Evolutionary conservation across 2,113 vertebrate genomes (phyloP), one percentile per base, ranked within the genome.

Genomic region (Grammomys dolichurus): DNA sequence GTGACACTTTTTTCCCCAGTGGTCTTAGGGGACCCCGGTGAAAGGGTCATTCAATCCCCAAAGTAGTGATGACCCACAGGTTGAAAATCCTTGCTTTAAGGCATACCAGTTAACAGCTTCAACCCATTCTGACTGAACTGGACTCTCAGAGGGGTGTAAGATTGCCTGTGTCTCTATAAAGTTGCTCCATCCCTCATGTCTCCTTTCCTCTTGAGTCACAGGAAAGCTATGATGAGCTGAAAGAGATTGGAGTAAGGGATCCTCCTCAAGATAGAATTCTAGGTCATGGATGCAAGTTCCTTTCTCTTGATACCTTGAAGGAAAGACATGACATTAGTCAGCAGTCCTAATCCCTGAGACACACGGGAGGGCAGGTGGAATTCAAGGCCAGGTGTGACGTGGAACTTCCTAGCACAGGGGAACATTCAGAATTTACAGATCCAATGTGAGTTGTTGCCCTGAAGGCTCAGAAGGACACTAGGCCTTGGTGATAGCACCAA

Each of bases 401-500:
- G 63, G 31, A 65, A 3, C n/a, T 89, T 70, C 40, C 12, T 13
- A 81, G 40, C 12, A 28, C 40, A 58, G 65, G 28, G 14, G 58
- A 17, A 46, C 58, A 3, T 51, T 46, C 72, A 28, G 51, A 82
- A 72, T 0, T 1, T 31, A 46, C 7, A 1, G 20, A 0, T 17
- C 0, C 58, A 56, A 33, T 46, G 56, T 70, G 28, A 63, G 51
- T 9, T 0, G 0, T 24, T 26, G 56, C 12, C 46, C 4, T 0
- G 26, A 54, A 77, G 76, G 58, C n/a, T 48, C 2, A 0, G 2
- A 85, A 72, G 58, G 4, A 20, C 81, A 20, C 89, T 2, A 0
- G 12, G 22, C 73, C 56, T 65, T 70, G 78, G n/a, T 3, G 69
- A 77, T n/a, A 54, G 24, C 56, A 26, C 28, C 4, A 3, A 10